Conservation (phyloP, 2,888 invertebrate genomes). For the Acanthosoma haemorrhoidale region DNA sequence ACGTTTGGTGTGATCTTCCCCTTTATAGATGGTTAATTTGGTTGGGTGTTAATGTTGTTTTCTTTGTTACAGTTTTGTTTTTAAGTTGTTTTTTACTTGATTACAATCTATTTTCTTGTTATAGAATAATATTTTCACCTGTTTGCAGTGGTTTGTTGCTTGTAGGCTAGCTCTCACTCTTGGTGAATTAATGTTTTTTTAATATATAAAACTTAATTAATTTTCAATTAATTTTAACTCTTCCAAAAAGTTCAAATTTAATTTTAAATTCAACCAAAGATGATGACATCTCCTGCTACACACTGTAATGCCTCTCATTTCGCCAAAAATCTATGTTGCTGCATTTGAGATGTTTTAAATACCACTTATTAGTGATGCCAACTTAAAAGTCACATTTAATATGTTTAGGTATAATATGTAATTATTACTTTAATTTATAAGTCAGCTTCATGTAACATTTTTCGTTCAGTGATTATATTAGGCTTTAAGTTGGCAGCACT, state of each 20-base stretch:
- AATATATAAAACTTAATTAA: slow-evolving; percentile 11
- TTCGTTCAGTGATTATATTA: no score
- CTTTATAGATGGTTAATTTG: slow-evolving; percentile 33
- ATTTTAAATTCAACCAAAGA: background rate
- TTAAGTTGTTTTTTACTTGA: slow-evolving; percentile 29
- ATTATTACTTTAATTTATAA: background rate
- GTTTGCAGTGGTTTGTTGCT: slow-evolving; percentile 39
- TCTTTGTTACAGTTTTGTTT: slow-evolving; percentile 23
- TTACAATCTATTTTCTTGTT: slow-evolving; percentile 25
- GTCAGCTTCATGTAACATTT: no score
- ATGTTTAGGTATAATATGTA: background rate
- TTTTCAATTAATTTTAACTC: slow-evolving; percentile 25
- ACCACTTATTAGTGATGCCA: background rate
- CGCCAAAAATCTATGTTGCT: slow-evolving; percentile 17
- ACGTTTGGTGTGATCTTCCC: slow-evolving; percentile 37
- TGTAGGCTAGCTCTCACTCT: slow-evolving; percentile 39
- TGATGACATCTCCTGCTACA: slow-evolving; percentile 5
- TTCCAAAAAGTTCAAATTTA: slow-evolving; percentile 2
- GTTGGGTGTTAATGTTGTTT: slow-evolving; percentile 36
- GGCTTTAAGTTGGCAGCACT: background rate
- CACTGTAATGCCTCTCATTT: slow-evolving; percentile 23
- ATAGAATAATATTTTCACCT: slow-evolving; percentile 29
- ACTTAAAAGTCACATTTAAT: background rate
- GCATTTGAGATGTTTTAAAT: slow-evolving; percentile 10
- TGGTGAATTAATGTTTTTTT: slow-evolving; percentile 26